phyloP scores from a whole-genome alignment of 2,113 vertebrate genomes.

The Taxidea taxus region DNA sequence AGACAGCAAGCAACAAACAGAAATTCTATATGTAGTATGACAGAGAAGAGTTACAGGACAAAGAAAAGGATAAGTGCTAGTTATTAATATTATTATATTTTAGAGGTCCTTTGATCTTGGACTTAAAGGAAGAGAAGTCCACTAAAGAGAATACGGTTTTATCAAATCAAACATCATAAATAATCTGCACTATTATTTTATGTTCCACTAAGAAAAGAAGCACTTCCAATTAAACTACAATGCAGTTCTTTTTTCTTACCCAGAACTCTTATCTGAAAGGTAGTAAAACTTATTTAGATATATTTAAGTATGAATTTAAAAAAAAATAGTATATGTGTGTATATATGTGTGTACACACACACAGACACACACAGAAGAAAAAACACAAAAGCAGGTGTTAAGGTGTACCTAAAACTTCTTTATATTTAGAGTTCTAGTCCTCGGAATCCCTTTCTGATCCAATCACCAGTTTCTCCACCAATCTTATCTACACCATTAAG shows the following conservation, averaged over 20 bases:
- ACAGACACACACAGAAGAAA: not conserved
- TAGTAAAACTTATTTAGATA: not conserved
- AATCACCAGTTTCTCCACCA: not conserved
- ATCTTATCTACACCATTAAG: not conserved
- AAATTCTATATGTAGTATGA: not conserved
- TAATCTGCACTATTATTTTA: not conserved
- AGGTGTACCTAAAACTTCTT: not conserved
- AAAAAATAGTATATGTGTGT: not conserved
- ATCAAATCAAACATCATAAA: not conserved
- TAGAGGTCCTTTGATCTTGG: not conserved
- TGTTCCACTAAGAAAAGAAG: not conserved
- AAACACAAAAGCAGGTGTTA: not conserved
- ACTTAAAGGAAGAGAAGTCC: not conserved
- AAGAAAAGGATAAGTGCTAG: not conserved
- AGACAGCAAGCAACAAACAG: not conserved
- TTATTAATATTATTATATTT: not conserved
- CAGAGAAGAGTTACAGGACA: not conserved
- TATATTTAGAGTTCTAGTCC: not conserved
- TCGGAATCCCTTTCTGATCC: not conserved
- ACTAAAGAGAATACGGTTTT: not conserved
- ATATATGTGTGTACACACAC: accelerated
- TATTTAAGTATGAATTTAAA: not conserved
- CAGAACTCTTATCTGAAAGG: not conserved
- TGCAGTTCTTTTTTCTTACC: not conserved
- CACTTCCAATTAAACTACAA: not conserved